Conservation (phyloP, 2,113 vertebrate genomes). For the Pholis gunnellus region DNA sequence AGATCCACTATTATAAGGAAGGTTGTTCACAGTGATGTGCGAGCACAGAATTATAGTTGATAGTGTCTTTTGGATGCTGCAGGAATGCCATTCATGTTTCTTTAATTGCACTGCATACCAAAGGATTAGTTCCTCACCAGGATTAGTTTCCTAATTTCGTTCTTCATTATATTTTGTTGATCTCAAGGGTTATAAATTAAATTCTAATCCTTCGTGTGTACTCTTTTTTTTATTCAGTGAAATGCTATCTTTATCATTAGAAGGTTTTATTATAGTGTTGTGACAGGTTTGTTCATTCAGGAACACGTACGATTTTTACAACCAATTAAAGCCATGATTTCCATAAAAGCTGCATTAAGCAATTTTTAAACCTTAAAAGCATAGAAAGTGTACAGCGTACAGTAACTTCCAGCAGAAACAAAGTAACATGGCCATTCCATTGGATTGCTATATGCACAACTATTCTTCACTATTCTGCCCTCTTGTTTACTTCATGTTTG, state of each 20-base stretch:
- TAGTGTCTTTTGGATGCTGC: conserved; percentile 1
- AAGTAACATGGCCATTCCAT: neutral
- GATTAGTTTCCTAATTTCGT: neutral
- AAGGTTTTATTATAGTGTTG: neutral
- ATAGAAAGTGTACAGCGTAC: neutral
- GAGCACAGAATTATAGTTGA: neutral
- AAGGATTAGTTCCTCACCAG: conserved; percentile 16
- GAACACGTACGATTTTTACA: neutral
- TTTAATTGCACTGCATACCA: conserved; percentile 19
- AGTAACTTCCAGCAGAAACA: neutral
- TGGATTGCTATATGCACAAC: neutral
- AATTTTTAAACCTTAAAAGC: neutral
- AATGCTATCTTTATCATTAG: neutral
- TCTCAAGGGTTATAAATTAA: conserved; percentile 18
- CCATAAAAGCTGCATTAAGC: conserved; percentile 8
- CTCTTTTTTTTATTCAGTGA: conserved; percentile 5
- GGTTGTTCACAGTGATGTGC: neutral
- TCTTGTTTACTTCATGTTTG: conserved; percentile 1
- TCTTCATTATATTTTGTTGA: neutral
- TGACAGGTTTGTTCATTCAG: neutral
- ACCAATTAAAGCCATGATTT: neutral
- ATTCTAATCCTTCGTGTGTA: conserved; percentile 1
- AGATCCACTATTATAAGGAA: neutral
- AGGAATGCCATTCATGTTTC: conserved; percentile 11
- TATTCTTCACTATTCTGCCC: neutral